Evolutionary conservation across 2,888 invertebrate species (phyloP), one percentile per base, ranked within the genome.

Genomic region (Acleris holmiana): DNA sequence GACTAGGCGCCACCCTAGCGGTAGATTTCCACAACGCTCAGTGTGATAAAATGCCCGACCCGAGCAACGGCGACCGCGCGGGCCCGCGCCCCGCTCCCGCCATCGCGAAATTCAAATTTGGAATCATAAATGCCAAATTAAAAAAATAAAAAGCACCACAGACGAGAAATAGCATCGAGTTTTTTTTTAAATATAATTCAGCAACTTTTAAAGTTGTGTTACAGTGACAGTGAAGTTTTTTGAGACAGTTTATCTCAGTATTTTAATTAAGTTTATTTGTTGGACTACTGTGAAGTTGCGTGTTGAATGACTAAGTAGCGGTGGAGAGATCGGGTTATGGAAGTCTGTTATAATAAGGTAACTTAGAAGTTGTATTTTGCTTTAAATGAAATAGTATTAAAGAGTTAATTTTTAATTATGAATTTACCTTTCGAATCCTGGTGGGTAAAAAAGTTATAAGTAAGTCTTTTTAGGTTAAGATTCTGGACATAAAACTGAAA

Each of bases 21-120:
- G 79, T 76, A 83, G 84, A 88, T 88, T 88, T 85, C 78, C 76
- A 77, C 77, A 78, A 76, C 76, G 79, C 79, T 88, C 89, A 89
- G 89, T 89, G 80, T 85, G 89, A 88, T 88, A 88, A 87, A 88
- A 87, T 86, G 86, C 81, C 83, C 75, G 84, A 74, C 75, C 76
- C 75, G 78, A 77, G 82, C 35, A 35, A 13, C 83, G 84, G 86
- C 77, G 79, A 84, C 76, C 78, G 82, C 80, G 80, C 76, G 80
- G 79, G 72, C 75, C 75, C 76, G 71, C 75, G 73, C 71, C 75
- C 73, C 72, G 70, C 81, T 83, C 89, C 85, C 89, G 89, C 88
- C 88, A 85, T 77, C 80, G 80, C 73, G 66, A 80, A 81, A 82
- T 89, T 89, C 79, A 87, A 89, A 89, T 83, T 80, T 79, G 67